These are phyloP conservation scores for Uloborus plumipes DNA, from an alignment of 2,888 invertebrate genomes.

Conservation along the genomic window DNA sequence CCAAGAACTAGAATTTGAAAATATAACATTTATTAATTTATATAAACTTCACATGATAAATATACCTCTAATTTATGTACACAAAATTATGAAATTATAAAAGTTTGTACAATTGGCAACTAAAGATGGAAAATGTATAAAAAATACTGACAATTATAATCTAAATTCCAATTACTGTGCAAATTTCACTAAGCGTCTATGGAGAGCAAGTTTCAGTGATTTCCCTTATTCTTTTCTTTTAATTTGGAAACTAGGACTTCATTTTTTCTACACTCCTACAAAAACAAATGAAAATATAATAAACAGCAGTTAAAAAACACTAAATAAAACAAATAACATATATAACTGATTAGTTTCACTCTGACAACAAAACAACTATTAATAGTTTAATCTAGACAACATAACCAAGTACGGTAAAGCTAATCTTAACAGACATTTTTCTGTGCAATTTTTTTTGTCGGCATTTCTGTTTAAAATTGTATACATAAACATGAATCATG, in stretches of 20 bases:
- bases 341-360: too few species aligned
- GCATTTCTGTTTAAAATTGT: too few species aligned
- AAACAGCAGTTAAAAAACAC: background rate
- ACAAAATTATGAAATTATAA: constrained; percentile 30
- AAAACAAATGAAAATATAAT: constrained; percentile 9
- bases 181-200: background rate
- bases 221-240: constrained; percentile 53
- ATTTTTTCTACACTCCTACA: constrained; percentile 62
- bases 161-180: constrained; percentile 4
- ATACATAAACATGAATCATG: too few species aligned
- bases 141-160: constrained; percentile 11
- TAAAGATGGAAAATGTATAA: constrained; percentile 8
- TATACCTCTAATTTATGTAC: constrained; percentile 47
- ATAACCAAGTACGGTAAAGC: too few species aligned
- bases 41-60: constrained; percentile 50
- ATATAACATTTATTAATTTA: constrained; percentile 47
- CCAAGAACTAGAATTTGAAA: constrained; percentile 9
- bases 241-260: constrained; percentile 57
- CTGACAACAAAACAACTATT: too few species aligned
- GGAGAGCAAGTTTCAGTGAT: constrained; percentile 1
- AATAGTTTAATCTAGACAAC: too few species aligned
- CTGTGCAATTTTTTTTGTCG: too few species aligned
- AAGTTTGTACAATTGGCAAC: constrained; percentile 33
- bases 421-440: too few species aligned
- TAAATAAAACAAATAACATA: too few species aligned